A percentile compares a stretch with the other conserved stretches of the same genome.
phyloP scores from a whole-genome alignment of 2,113 vertebrate species.

The Balaeniceps rex region DNA sequence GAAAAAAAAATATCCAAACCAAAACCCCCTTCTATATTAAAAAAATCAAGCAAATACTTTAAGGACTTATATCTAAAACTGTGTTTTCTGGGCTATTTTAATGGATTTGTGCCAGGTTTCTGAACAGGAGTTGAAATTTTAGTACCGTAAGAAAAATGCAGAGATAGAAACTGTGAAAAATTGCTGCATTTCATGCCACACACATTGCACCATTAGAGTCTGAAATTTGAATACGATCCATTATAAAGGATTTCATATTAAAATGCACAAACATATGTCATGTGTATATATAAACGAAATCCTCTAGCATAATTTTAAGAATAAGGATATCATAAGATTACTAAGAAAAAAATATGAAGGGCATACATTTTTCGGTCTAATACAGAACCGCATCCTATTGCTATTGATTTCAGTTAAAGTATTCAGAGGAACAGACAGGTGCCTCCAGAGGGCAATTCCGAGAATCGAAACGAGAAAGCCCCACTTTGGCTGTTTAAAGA shows the following conservation, averaged over 20 bases:
- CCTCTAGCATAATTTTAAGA: neutral
- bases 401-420: neutral
- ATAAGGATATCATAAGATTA: neutral
- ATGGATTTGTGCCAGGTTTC: neutral
- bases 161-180: neutral
- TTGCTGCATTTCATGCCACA: neutral
- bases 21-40: neutral
- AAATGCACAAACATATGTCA: neutral
- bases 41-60: neutral
- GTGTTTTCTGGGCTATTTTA: neutral
- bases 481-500: neutral
- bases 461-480: neutral
- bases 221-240: neutral
- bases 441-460: neutral
- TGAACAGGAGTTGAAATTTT: neutral
- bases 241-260: neutral
- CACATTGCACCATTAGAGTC: neutral
- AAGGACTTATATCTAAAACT: neutral
- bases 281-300: neutral
- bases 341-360: neutral
- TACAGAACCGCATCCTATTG: neutral
- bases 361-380: neutral
- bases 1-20: too few relatives aligned
- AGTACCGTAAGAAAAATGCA: neutral
- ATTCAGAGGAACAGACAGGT: neutral